Evolutionary conservation across 2,113 vertebrate genomes (phyloP), one percentile per base, ranked within the genome.

Genomic region (Hyla sarda): DNA sequence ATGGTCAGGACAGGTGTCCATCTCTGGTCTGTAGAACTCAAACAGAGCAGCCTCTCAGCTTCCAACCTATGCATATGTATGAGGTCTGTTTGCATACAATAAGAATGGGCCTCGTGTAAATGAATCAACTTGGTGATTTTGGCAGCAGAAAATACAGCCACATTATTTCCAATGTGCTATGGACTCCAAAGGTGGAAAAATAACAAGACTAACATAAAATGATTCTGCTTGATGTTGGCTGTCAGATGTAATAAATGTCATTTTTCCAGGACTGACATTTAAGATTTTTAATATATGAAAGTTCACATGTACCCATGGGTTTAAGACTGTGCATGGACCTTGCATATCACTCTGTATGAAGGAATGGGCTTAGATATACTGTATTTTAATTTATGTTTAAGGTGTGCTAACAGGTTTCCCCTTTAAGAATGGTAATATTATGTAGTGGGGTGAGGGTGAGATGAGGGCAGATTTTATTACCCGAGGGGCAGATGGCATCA

Each of bases 1-100:
- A 81, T 86, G 84, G 34, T n/a, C 52, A 86, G 77, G 84, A 86
- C 84, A 86, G 84, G 84, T 86, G 84, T 81, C 77, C 67, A 73
- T 48, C 34, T n/a, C 32, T 86, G 65, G 84, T 80, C 67, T 48
- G 75, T 67, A 28, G 47, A 37, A 8, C 77, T 47, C 50, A 81
- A 74, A 86, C 77, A 86, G 75, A 86, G 50, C 50, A 7, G 84
- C 84, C 72, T 80, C 71, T 81, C 84, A 86, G 67, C 41, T 73
- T 72, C 23, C 25, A 28, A 5, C n/a, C 8, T 5, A 86, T 81
- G 77, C 84, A 86, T 86, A 81, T 81, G 84, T 81, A 86, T 86
- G 84, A 86, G 84, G 17, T 16, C 37, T 4, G 67, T 81, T 80
- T 60, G 77, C 84, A 81, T 86, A 86, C 84, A 86, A 86, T 81